Evolutionary conservation across 1,140 invertebrate genomes (phyloP), one percentile per base, ranked within the genome.

Genomic region (Anoplolepis gracilipes): DNA sequence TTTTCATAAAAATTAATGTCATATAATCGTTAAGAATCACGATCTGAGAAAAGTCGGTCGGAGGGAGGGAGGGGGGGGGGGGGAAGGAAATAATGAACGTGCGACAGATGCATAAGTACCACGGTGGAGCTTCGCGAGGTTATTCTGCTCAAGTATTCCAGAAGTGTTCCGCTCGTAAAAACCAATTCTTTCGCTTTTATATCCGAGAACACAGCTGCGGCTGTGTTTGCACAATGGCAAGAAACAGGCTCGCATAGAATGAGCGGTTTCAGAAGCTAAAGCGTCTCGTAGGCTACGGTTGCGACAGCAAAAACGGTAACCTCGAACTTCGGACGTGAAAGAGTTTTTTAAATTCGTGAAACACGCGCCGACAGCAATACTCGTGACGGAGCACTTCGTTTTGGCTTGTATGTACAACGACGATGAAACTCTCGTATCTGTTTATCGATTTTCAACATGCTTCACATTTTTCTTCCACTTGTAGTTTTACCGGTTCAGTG

Each of bases 171-270:
- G 57, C 70, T 91, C 90, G 88, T 92, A 92, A 92, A 92, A 92
- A 86, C 76, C 87, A 90, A 92, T 92, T 87, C 88, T 92, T 92
- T 87, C 87, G 79, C 84, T 90, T 90, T 89, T 91, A 89, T 89
- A 85, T 79, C 53, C 75, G 70, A 73, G 30, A 79, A 79, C 67
- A 55, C 59, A 84, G 67, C 42, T 70, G 62, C 64, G 46, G 30
- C 65, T 55, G 28, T 42, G 36, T 76, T 61, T 59, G 30, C 61
- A 36, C 62, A 30, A 65, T 6, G 87, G 70, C 33, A 57, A 72
- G 87, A 84, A 84, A 75, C 64, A 59, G 49, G 22, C 39, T 81
- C 55, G 13, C 46, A 42, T 33, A 28, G 81, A 72, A 81, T 72
- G 84, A 49, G 59, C n/a, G 28, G 49, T 57, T 42, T 73, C 39